These are phyloP conservation scores for Polyodon spathula DNA, from an alignment of 2,113 vertebrate species.

Conservation along the genomic window DNA sequence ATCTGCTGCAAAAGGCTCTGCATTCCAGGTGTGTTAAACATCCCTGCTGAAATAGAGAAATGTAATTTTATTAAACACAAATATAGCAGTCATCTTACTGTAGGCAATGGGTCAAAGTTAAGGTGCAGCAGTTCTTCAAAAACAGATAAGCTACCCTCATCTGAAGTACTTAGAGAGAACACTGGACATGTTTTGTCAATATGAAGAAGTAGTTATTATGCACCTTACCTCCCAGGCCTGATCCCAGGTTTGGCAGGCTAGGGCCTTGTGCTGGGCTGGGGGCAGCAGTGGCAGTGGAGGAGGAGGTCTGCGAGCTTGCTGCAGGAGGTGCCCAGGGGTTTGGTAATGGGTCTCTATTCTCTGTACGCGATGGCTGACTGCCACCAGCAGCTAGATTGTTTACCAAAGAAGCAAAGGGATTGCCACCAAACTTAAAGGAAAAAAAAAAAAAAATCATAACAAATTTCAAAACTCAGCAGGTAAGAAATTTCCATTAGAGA, in stretches of 20 bases:
- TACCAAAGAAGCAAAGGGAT: constrained; percentile 70
- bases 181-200: too few relatives aligned
- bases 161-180: too few relatives aligned
- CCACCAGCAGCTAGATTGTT: constrained; percentile 54
- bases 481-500: too few relatives aligned
- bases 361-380: constrained; percentile 63
- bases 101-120: too few relatives aligned
- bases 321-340: constrained; percentile 66
- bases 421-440: constrained; percentile 63
- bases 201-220: background rate
- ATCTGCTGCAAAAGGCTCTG: constrained; percentile 81
- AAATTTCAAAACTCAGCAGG: too few relatives aligned
- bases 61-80: background rate
- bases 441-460: constrained; percentile 20
- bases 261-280: constrained; percentile 37
- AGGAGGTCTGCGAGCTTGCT: constrained; percentile 35
- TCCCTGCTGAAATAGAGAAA: constrained; percentile 43
- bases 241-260: constrained; percentile 39
- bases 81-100: background rate
- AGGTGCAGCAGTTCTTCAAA: too few relatives aligned
- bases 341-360: constrained; percentile 69
- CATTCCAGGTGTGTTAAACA: constrained; percentile 73
- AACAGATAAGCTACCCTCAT: too few relatives aligned
- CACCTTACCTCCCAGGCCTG: constrained; percentile 56
- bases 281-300: constrained; percentile 28